A percentile compares a stretch with the other conserved stretches of the same genome.
Conservation (phyloP, 2,888 invertebrate species). For the Lysandra bellargus region DNA sequence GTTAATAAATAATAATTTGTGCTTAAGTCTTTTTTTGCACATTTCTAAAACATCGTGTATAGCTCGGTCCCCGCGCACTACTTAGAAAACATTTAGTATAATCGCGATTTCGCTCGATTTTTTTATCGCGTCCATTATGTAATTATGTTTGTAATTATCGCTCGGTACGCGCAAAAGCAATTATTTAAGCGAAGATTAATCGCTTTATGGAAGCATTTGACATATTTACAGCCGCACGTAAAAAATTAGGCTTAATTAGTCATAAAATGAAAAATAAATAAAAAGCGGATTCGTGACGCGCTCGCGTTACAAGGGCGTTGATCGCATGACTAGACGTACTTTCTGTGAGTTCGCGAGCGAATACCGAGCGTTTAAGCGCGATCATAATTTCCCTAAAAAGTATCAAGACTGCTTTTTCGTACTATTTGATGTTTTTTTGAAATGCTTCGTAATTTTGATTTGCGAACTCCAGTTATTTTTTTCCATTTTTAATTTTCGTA, state of each 20-base stretch:
- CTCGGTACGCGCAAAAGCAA: slow-evolving; percentile 15
- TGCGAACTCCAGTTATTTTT: background rate
- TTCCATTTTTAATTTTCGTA: too few relatives aligned
- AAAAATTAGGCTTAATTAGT: slow-evolving; percentile 44
- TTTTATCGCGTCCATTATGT: slow-evolving; percentile 21
- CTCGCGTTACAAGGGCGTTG: slow-evolving; percentile 48
- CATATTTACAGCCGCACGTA: slow-evolving; percentile 39
- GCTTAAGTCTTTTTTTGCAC: background rate
- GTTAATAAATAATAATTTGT: background rate
- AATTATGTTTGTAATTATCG: slow-evolving; percentile 19
- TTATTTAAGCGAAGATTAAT: slow-evolving; percentile 24
- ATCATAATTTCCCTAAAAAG: slow-evolving; percentile 27
- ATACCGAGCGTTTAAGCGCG: slow-evolving; percentile 31
- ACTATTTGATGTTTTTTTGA: slow-evolving; percentile 4
- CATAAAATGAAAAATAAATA: slow-evolving; percentile 43
- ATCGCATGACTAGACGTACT: slow-evolving; percentile 55
- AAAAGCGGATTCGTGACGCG: slow-evolving; percentile 49
- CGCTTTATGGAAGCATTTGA: slow-evolving; percentile 30
- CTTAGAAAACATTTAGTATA: background rate
- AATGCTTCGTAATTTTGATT: background rate
- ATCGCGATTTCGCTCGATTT: slow-evolving; percentile 11
- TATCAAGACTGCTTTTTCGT: background rate
- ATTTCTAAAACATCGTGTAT: background rate
- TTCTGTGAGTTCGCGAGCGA: slow-evolving; percentile 37
- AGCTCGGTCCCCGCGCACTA: background rate